phyloP scores from a whole-genome alignment of 2,888 invertebrate species.

The Mantis religiosa region DNA sequence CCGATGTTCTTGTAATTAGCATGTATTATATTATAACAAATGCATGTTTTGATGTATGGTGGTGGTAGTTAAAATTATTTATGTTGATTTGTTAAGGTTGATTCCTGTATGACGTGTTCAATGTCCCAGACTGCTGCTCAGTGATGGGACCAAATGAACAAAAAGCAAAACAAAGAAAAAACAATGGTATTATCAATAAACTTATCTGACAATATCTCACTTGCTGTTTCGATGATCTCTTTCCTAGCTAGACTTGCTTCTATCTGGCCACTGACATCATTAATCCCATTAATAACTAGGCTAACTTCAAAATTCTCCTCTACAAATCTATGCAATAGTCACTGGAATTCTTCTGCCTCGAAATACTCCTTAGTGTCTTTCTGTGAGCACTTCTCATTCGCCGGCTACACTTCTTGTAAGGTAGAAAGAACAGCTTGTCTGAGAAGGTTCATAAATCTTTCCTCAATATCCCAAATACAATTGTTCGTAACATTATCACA shows the following conservation, averaged over 20 bases:
- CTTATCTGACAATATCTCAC: too few relatives aligned
- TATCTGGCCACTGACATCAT: slow-evolving; percentile 50
- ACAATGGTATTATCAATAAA: too few relatives aligned
- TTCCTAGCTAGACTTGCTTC: slow-evolving; percentile 46
- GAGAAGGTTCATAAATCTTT: slow-evolving; percentile 60
- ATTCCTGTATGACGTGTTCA: too few relatives aligned
- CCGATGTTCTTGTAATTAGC: too few relatives aligned
- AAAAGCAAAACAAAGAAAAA: too few relatives aligned
- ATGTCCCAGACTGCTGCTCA: too few relatives aligned
- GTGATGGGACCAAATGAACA: too few relatives aligned
- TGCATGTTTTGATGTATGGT: too few relatives aligned
- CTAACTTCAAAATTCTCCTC: slow-evolving; percentile 38
- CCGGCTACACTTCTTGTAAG: slow-evolving; percentile 57
- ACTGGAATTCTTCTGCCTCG: slow-evolving; percentile 55
- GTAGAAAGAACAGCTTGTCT: slow-evolving; percentile 68
- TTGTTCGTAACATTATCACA: slow-evolving; percentile 57
- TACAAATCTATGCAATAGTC: slow-evolving; percentile 51
- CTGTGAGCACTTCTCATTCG: slow-evolving; percentile 54
- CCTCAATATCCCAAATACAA: slow-evolving; percentile 68
- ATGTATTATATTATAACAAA: too few relatives aligned
- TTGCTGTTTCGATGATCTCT: too few relatives aligned
- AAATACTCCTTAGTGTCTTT: slow-evolving; percentile 55
- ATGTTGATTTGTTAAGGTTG: too few relatives aligned
- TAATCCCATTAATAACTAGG: slow-evolving; percentile 41
- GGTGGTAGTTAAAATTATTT: too few relatives aligned